Conservation (phyloP, 2,888 invertebrate species). For the Caenorhabditis angaria region DNA sequence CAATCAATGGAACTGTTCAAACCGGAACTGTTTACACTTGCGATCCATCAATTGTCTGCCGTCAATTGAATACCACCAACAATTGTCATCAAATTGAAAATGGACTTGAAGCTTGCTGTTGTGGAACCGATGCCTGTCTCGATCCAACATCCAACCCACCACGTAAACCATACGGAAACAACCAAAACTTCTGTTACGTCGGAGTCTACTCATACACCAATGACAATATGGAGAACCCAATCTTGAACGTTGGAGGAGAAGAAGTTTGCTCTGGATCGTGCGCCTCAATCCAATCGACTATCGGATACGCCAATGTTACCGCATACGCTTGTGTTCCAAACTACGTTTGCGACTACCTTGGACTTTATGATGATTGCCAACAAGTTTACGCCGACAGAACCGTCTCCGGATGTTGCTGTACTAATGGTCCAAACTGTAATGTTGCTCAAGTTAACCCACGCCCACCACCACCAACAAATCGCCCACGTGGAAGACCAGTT, state of each 20-base stretch:
- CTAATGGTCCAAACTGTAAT: slow-evolving; percentile 53
- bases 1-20: slow-evolving; percentile 22
- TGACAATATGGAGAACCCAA: slow-evolving; percentile 30
- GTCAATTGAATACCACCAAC: slow-evolving; percentile 27
- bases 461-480: slow-evolving; percentile 24
- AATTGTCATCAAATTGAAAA: slow-evolving; percentile 40
- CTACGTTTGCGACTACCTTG: slow-evolving; percentile 43
- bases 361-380: slow-evolving; percentile 46
- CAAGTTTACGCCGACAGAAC: slow-evolving; percentile 33
- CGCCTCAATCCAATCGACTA: slow-evolving; percentile 36
- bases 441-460: slow-evolving; percentile 21
- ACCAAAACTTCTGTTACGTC: slow-evolving; percentile 50
- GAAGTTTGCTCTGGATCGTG: slow-evolving; percentile 47
- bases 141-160: slow-evolving; percentile 50
- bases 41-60: slow-evolving; percentile 52
- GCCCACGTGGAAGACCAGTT: slow-evolving; percentile 23
- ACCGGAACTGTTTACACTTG: slow-evolving; percentile 50
- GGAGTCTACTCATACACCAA: slow-evolving; percentile 40
- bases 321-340: slow-evolving; percentile 47
- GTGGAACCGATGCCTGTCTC: slow-evolving; percentile 47
- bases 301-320: slow-evolving; percentile 30
- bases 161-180: slow-evolving; percentile 39
- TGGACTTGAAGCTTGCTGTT: slow-evolving; percentile 50
- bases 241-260: slow-evolving; percentile 41
- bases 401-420: slow-evolving; percentile 48